A percentile compares a stretch with the other conserved stretches of the same genome.
Evolutionary conservation across 2,113 vertebrate species (phyloP).

Genomic region (Hippocampus guttulatus): DNA sequence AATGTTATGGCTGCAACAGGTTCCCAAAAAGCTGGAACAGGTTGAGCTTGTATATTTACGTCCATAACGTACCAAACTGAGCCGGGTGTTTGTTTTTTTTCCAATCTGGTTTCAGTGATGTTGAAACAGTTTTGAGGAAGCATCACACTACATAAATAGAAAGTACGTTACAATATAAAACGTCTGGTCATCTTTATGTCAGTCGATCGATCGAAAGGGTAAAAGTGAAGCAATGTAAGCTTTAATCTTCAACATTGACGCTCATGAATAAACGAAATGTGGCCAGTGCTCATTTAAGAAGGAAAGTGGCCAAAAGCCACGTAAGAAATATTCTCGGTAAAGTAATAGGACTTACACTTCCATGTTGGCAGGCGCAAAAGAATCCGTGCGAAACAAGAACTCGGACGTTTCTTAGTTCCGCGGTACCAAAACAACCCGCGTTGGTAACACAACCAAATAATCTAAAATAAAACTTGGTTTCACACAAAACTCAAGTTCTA

Average conservation of each 20-base stretch:
- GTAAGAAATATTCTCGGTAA: background rate
- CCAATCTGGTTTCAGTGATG: background rate
- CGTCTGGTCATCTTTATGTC: too few species aligned
- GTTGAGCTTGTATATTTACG: too few species aligned
- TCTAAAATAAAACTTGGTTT: background rate
- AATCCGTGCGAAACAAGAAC: conserved; percentile 31
- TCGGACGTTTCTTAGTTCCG: background rate
- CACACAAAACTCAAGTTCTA: background rate
- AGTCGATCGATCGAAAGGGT: too few species aligned
- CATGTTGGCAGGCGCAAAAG: conserved; percentile 29
- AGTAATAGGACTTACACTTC: conserved; percentile 52
- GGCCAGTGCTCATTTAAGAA: background rate
- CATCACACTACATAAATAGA: background rate
- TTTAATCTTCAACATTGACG: background rate
- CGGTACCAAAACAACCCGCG: background rate
- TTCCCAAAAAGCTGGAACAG: too few species aligned
- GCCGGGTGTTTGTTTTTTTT: background rate
- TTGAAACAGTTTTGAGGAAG: background rate
- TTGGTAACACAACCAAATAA: background rate
- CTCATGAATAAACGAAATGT: background rate
- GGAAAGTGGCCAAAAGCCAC: background rate
- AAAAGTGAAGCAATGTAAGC: background rate
- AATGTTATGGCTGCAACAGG: too few species aligned
- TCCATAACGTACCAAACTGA: too few species aligned
- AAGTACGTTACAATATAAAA: background rate